These are phyloP conservation scores for Dendrolimus kikuchii DNA, from an alignment of 1,140 invertebrate genomes.

Conservation along the genomic window DNA sequence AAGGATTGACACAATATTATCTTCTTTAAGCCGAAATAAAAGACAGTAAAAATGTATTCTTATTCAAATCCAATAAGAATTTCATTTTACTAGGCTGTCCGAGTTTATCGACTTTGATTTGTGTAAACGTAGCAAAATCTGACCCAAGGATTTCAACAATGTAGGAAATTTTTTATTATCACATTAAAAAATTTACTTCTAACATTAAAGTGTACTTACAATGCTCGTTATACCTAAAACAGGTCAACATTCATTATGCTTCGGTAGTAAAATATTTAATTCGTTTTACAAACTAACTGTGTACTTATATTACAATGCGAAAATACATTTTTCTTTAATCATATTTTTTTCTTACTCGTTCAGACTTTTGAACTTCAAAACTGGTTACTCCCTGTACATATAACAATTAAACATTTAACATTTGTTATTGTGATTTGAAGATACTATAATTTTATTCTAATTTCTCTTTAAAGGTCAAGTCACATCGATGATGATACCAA, in stretches of 20 bases:
- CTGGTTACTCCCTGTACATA: conserved; percentile 64
- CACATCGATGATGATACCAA: conserved; percentile 2
- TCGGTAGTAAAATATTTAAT: conserved; percentile 66
- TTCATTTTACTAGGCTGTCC: too few relatives aligned
- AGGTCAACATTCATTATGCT: conserved; percentile 56
- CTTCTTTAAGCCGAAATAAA: too few relatives aligned
- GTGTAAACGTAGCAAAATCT: conserved; percentile 3
- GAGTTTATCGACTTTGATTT: neutral
- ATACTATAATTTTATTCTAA: conserved; percentile 24
- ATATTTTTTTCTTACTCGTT: conserved; percentile 35
- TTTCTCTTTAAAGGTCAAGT: conserved; percentile 1
- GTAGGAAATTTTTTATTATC: conserved; percentile 41
- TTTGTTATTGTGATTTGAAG: conserved; percentile 70
- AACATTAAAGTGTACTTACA: conserved; percentile 50
- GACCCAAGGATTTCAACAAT: conserved; percentile 42
- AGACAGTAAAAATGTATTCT: too few relatives aligned
- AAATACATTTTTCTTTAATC: conserved; percentile 49
- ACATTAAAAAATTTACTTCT: conserved; percentile 49
- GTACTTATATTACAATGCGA: conserved; percentile 68
- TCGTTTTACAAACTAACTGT: conserved; percentile 53
- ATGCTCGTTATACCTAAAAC: conserved; percentile 37
- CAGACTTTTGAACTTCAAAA: conserved; percentile 65
- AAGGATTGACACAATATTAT: too few relatives aligned
- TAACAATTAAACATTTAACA: conserved; percentile 60
- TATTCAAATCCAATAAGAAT: too few relatives aligned